Percentiles rank a stretch among this genome's conserved stretches.
Conservation (phyloP, 2,797 vertebrate species). For the Rhabdophis nuchalis region DNA sequence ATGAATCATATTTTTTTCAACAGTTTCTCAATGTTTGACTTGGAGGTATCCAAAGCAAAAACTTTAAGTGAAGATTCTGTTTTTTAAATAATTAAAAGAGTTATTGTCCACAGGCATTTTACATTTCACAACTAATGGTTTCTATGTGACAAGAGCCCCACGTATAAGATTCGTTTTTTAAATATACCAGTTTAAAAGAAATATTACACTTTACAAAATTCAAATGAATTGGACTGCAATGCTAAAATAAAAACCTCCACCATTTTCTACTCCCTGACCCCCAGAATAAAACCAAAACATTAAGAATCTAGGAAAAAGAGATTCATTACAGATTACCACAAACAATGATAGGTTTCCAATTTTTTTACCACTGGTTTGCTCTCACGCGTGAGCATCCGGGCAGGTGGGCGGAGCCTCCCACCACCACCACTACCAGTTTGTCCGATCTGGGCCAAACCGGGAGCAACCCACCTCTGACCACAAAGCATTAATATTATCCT, state of each 20-base stretch:
- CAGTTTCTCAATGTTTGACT: not conserved
- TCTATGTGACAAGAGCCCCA: not conserved
- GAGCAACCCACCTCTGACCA: not conserved
- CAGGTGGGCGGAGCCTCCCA: too few species aligned
- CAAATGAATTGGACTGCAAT: not conserved
- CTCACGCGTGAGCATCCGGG: too few species aligned
- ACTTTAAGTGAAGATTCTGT: not conserved
- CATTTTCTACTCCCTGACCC: not conserved
- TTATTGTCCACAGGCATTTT: constrained; percentile 6
- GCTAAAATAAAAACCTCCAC: not conserved
- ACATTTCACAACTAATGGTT: constrained; percentile 6
- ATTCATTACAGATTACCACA: not conserved
- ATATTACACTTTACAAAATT: not conserved
- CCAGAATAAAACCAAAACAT: not conserved
- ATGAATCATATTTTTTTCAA: not conserved
- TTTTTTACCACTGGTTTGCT: too few species aligned
- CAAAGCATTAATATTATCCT: not conserved
- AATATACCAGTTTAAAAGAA: not conserved
- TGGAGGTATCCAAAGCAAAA: constrained; percentile 2
- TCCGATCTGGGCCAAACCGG: too few species aligned
- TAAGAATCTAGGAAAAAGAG: not conserved
- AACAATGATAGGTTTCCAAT: not conserved
- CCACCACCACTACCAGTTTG: too few species aligned
- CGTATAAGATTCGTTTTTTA: not conserved
- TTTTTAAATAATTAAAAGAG: not conserved